phyloP scores from a whole-genome alignment of 2,113 vertebrate genomes.

The Diadophis punctatus region DNA sequence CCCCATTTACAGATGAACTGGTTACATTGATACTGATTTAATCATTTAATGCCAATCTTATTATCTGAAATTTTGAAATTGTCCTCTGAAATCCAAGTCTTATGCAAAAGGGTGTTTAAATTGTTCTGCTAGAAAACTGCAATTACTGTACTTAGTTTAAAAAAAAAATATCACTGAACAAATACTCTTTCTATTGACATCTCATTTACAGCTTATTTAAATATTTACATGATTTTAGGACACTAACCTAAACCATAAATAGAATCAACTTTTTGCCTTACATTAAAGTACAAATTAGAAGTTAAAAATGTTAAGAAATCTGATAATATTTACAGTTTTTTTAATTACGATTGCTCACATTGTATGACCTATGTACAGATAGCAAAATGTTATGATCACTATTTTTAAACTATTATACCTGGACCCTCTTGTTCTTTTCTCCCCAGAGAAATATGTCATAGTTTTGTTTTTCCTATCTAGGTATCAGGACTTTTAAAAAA shows the following conservation, averaged over 20 bases:
- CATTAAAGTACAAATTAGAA: slow-evolving; percentile 86
- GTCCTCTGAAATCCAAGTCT: slow-evolving; percentile 65
- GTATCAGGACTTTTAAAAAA: slow-evolving; percentile 63
- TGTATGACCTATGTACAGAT: slow-evolving; percentile 77
- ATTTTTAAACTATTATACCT: slow-evolving; percentile 66
- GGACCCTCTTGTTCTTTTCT: slow-evolving; percentile 58
- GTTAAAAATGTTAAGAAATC: slow-evolving; percentile 88
- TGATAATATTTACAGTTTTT: slow-evolving; percentile 85
- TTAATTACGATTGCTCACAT: slow-evolving; percentile 73
- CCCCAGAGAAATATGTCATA: slow-evolving; percentile 61
- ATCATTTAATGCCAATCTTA: slow-evolving; percentile 39
- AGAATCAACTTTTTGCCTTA: slow-evolving; percentile 79
- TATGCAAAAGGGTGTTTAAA: slow-evolving; percentile 77
- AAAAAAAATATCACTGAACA: slow-evolving; percentile 58
- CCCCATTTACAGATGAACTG: slow-evolving; percentile 21
- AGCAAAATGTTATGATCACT: slow-evolving; percentile 73
- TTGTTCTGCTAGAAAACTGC: slow-evolving; percentile 75
- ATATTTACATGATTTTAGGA: slow-evolving; percentile 86
- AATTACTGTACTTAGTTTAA: slow-evolving; percentile 67
- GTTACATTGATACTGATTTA: slow-evolving; percentile 14
- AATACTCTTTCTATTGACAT: slow-evolving; percentile 69
- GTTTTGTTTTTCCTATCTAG: slow-evolving; percentile 51
- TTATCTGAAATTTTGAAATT: slow-evolving; percentile 42
- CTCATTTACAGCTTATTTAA: slow-evolving; percentile 77
- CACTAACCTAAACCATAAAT: slow-evolving; percentile 76